Evolutionary conservation across 2,888 invertebrate genomes (phyloP), one percentile per base, ranked within the genome.

Genomic region (Ormyrus nitidulus): DNA sequence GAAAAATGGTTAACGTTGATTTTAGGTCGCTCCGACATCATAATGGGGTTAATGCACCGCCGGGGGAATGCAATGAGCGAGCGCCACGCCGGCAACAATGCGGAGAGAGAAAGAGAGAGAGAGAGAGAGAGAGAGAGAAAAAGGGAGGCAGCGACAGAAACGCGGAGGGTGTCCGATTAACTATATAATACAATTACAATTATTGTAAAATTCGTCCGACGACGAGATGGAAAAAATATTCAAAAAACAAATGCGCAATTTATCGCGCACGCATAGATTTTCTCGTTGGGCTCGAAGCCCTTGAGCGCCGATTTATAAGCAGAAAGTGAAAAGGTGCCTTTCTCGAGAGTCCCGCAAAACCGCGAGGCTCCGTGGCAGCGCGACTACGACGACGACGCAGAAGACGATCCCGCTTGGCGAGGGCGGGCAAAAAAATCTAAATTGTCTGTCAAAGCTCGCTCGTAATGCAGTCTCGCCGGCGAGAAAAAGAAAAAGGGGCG

Each of bases 11-110:
- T 6, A 56, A 10, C n/a, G 56, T 56, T 56, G 11, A 56, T n/a
- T 56, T 56, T 56, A 56, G n/a, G n/a, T n/a, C 11, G n/a, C n/a
- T 56, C 5, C 19, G 19, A 19, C 19, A 19, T 19, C 56, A 56
- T 10, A 56, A 84, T 85, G 84, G 87, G 89, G 89, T 89, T 89
- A 89, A 89, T 89, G 89, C 88, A 89, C 89, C 88, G 85, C 87
- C 19, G 85, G 87, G 89, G 87, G 89, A 89, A 89, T 89, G 89
- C 58, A 53, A 66, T 66, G 34, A 19, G 51, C 53, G 53, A 8
- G 56, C 62, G 54, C 61, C 61, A 19, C 10, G 62, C 49, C 0
- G 64, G 13, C 13, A 34, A 19, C 58, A 44, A 13, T 49, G 13
- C 34, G 34, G 46, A 58, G 66, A 58, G 11, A 68, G 54, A 9